These are phyloP conservation scores for Carpatolechia fugitivella DNA, from an alignment of 2,888 invertebrate genomes.

Conservation along the genomic window DNA sequence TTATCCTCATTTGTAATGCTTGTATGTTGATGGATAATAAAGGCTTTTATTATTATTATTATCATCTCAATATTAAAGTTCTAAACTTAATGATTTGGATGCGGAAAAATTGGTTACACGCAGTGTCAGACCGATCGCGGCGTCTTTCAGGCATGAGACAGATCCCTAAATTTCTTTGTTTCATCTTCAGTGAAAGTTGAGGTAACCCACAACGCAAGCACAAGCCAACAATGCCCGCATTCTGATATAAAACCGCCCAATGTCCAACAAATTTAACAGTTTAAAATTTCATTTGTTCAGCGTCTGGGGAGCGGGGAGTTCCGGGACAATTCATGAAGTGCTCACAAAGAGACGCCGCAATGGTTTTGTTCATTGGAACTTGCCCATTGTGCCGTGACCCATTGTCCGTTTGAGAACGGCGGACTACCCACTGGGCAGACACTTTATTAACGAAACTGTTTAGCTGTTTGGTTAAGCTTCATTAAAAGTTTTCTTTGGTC, in stretches of 20 bases:
- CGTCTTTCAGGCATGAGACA: too few relatives aligned
- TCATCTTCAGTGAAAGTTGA: too few relatives aligned
- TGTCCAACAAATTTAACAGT: not conserved
- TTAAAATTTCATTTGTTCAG: not conserved
- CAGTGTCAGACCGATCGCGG: too few relatives aligned
- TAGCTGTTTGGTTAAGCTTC: not conserved
- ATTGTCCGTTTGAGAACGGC: slow-evolving; percentile 31
- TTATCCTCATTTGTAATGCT: too few relatives aligned
- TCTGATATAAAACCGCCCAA: not conserved
- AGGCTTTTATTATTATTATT: too few relatives aligned
- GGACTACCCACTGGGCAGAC: not conserved
- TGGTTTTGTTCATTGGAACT: slow-evolving; percentile 44
- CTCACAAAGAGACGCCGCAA: slow-evolving; percentile 39
- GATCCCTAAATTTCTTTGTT: too few relatives aligned
- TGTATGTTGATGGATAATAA: too few relatives aligned
- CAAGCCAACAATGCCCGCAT: too few relatives aligned
- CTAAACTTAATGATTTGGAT: too few relatives aligned
- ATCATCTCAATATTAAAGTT: too few relatives aligned
- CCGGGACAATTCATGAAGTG: slow-evolving; percentile 39
- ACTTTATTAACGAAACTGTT: not conserved
- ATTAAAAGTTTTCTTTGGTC: not conserved
- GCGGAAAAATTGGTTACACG: too few relatives aligned
- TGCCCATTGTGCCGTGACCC: slow-evolving; percentile 35
- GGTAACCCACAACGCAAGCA: too few relatives aligned
- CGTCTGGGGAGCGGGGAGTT: slow-evolving; percentile 17